Conservation (phyloP, 92 coral and sea anemone species). For the Porites divaricata region DNA sequence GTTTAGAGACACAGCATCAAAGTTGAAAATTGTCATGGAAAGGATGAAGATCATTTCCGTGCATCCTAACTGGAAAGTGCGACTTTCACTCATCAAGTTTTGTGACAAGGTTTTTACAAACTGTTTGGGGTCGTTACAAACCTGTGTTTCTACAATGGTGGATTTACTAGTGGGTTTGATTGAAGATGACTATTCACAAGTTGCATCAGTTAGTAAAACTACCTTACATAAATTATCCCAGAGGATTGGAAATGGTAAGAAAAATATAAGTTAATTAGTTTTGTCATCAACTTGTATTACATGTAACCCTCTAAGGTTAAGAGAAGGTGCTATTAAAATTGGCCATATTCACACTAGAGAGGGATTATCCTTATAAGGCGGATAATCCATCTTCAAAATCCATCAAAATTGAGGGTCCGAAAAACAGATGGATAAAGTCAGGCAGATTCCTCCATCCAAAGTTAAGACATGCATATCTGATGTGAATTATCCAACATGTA, state of each 20-base stretch:
- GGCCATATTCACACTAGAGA: too few relatives aligned
- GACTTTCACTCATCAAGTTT: slow-evolving; percentile 71
- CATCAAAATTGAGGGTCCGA: too few relatives aligned
- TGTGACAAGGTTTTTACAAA: slow-evolving; percentile 68
- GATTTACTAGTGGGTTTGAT: slow-evolving; percentile 82
- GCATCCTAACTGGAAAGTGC: slow-evolving; percentile 91
- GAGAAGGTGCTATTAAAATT: too few relatives aligned
- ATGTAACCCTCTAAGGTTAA: too few relatives aligned
- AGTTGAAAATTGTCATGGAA: slow-evolving; percentile 79
- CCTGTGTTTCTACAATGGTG: slow-evolving; percentile 70
- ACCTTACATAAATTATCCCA: slow-evolving; percentile 59
- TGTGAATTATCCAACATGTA: too few relatives aligned
- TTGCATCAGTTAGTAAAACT: slow-evolving; percentile 68
- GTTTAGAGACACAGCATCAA: slow-evolving; percentile 76
- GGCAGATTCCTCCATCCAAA: too few relatives aligned
- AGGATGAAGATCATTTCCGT: slow-evolving; percentile 47
- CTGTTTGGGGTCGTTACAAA: slow-evolving; percentile 70
- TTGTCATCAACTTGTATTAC: background rate
- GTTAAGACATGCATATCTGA: too few relatives aligned
- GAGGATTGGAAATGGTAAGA: slow-evolving; percentile 67
- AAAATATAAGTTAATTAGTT: background rate
- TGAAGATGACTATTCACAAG: slow-evolving; percentile 83
- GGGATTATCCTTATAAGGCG: too few relatives aligned
- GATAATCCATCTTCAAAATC: too few relatives aligned
- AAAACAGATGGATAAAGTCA: too few relatives aligned